phyloP scores from a whole-genome alignment of 2,888 invertebrate species.

The Caenorhabditis sp. region DNA sequence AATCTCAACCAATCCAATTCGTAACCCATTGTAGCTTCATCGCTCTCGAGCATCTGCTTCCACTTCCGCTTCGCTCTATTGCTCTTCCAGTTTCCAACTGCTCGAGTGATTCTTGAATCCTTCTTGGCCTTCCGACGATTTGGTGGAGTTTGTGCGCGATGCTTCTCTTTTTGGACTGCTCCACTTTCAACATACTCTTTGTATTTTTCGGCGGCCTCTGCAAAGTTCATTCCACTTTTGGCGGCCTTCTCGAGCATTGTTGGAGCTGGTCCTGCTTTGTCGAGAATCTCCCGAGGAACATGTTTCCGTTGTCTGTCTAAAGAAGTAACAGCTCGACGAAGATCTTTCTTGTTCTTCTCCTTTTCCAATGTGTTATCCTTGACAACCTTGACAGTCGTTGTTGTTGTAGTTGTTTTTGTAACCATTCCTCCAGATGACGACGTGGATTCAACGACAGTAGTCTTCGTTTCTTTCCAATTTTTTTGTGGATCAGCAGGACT shows the following conservation, averaged over 20 bases:
- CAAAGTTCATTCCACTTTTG: conserved; percentile 73
- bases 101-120: conserved; percentile 66
- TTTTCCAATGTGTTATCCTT: conserved; percentile 50
- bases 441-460: conserved; percentile 45
- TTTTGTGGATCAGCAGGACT: conserved; percentile 60
- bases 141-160: conserved; percentile 78
- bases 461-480: conserved; percentile 57
- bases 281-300: conserved; percentile 65
- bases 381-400: conserved; percentile 49
- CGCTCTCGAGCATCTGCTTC: conserved; percentile 75
- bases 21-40: conserved; percentile 74
- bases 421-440: conserved; percentile 13
- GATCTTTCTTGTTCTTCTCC: conserved; percentile 62
- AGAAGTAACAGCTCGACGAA: conserved; percentile 52
- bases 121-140: conserved; percentile 65
- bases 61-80: conserved; percentile 79
- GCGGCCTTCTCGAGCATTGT: conserved; percentile 70
- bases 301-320: conserved; percentile 60
- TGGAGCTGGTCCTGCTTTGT: conserved; percentile 68
- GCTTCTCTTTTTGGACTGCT: conserved; percentile 72
- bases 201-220: conserved; percentile 74
- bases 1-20: conserved; percentile 76
- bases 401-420: conserved; percentile 57
- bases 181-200: conserved; percentile 78
- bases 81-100: conserved; percentile 78